Conservation (phyloP, 2,888 invertebrate genomes). For the Ectemnius continuus region DNA sequence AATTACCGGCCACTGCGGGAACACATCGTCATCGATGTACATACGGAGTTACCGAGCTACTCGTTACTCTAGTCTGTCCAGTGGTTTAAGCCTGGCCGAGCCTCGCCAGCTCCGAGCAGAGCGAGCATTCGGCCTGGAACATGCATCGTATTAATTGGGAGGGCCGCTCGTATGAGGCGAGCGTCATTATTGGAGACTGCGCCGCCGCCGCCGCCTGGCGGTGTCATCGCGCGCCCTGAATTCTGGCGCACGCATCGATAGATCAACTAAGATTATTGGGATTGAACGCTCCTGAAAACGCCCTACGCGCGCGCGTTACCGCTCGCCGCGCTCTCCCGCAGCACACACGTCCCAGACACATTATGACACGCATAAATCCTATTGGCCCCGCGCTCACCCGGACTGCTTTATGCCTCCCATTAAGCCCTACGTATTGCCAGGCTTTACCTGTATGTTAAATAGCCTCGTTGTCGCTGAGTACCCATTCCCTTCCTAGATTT, state of each 20-base stretch:
- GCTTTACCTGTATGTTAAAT: no score
- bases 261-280: conserved; percentile 5
- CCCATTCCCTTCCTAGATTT: no score
- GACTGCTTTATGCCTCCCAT: no score
- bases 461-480: no score
- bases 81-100: background rate
- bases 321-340: background rate
- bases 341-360: background rate
- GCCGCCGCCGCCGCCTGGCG: background rate
- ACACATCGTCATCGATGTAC: conserved; percentile 1
- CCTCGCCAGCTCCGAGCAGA: background rate
- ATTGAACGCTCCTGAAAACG: background rate
- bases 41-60: conserved; percentile 3
- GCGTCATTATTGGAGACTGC: conserved; percentile 1
- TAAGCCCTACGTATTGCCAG: no score
- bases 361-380: background rate
- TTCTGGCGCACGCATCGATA: background rate
- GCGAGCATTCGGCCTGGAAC: background rate
- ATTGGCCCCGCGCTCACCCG: background rate
- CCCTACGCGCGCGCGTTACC: background rate
- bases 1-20: background rate
- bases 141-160: conserved; percentile 1
- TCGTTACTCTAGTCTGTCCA: background rate
- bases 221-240: background rate
- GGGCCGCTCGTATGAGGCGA: background rate